phyloP scores from a whole-genome alignment of 2,888 invertebrate genomes.

The Nasonovia ribisnigri region DNA sequence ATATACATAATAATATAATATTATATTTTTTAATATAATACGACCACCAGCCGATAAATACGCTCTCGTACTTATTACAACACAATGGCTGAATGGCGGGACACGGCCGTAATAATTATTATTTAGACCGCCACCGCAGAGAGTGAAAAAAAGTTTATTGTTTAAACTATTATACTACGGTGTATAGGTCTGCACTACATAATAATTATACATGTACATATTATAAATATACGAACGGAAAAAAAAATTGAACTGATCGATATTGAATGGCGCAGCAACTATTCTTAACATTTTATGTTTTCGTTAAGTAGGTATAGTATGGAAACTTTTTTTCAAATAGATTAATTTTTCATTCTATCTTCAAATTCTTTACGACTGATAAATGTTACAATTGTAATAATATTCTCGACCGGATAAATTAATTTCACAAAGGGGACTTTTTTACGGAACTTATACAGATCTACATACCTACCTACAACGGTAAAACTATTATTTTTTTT shows the following conservation, averaged over 20 bases:
- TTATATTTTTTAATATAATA: conserved; percentile 3
- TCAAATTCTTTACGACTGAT: conserved; percentile 22
- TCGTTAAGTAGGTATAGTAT: background rate
- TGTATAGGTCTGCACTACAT: background rate
- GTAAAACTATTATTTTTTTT: conserved; percentile 8
- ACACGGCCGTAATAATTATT: conserved; percentile 8
- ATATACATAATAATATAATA: background rate
- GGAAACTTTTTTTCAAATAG: conserved; percentile 29
- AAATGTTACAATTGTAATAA: background rate
- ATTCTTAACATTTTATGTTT: background rate
- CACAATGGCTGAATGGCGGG: conserved; percentile 5
- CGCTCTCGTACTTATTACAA: background rate
- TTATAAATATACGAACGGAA: background rate
- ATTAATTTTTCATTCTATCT: background rate
- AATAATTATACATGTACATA: background rate
- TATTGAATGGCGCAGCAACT: background rate
- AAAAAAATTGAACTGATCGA: background rate
- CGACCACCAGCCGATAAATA: conserved; percentile 18
- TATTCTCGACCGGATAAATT: background rate
- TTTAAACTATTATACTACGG: conserved; percentile 17
- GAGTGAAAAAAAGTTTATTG: conserved; percentile 31
- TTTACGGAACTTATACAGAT: background rate
- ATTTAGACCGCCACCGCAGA: background rate
- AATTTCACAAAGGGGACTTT: background rate
- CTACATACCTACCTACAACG: background rate